These are phyloP conservation scores for Ctenopoma multispine DNA, from an alignment of 2,797 vertebrate genomes.

Conservation along the genomic window DNA sequence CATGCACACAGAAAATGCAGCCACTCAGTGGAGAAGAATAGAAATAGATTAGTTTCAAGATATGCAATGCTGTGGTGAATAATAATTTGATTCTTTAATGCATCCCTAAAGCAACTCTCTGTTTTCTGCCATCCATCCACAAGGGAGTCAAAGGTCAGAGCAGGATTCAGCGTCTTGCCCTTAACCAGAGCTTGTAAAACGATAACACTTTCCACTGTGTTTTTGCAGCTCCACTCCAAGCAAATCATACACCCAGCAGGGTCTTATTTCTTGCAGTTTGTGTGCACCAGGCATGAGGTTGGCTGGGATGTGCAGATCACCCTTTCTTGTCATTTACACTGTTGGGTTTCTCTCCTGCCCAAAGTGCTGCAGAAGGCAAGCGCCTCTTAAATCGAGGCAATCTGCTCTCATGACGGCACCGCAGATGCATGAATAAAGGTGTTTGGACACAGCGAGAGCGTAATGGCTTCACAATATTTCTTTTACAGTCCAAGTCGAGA, in stretches of 20 bases:
- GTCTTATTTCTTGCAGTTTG: neutral
- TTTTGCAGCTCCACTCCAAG: neutral
- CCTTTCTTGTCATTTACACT: constrained; percentile 75
- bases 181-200: constrained; percentile 10
- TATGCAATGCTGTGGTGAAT: neutral
- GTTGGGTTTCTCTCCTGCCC: constrained; percentile 38
- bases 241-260: neutral
- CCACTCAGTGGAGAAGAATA: constrained; percentile 54
- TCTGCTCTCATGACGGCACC: neutral
- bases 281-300: constrained; percentile 69
- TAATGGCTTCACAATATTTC: neutral
- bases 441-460: neutral
- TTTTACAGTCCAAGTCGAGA: neutral
- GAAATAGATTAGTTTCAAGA: neutral
- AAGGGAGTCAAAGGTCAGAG: neutral
- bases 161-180: neutral
- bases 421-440: neutral
- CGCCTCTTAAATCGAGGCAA: constrained; percentile 49
- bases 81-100: neutral
- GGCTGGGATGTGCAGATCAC: constrained; percentile 88
- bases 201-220: neutral
- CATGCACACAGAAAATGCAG: constrained; percentile 55
- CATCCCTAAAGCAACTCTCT: neutral
- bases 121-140: neutral
- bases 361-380: constrained; percentile 75